Percentiles rank a stretch among this genome's conserved stretches.
phyloP scores from a whole-genome alignment of 2,113 vertebrate genomes.

The Mirounga angustirostris region DNA sequence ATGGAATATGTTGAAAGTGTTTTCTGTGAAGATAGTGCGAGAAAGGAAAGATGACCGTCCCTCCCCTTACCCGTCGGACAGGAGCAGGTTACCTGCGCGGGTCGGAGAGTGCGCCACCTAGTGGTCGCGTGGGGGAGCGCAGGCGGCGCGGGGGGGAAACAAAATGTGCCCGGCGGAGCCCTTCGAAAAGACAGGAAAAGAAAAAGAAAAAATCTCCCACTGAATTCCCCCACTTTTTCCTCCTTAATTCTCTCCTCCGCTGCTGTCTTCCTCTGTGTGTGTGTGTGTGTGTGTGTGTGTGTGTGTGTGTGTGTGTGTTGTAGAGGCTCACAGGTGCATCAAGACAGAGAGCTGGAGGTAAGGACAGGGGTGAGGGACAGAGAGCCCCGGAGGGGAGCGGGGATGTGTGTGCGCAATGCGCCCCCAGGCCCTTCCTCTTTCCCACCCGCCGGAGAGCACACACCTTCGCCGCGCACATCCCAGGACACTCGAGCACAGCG shows the following conservation, averaged over 20 bases:
- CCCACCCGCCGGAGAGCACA: not conserved
- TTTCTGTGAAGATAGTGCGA: not conserved
- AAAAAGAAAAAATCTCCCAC: too few relatives aligned
- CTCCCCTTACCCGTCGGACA: rapidly evolving
- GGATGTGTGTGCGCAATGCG: not conserved
- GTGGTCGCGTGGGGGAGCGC: not conserved
- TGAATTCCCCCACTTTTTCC: rapidly evolving
- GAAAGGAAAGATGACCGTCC: not conserved
- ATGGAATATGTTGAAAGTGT: not conserved
- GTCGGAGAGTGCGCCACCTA: not conserved
- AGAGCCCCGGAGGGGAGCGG: not conserved
- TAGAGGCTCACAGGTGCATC: too few relatives aligned
- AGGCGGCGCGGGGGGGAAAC: rapidly evolving
- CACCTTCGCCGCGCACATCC: not conserved
- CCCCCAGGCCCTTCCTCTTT: not conserved
- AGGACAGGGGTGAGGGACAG: too few relatives aligned
- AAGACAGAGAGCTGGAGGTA: not conserved
- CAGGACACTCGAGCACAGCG: rapidly evolving
- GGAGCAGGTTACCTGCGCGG: rapidly evolving
- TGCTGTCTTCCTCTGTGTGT: not conserved
- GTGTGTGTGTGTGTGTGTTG: rapidly evolving
- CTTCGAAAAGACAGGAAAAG: not conserved
- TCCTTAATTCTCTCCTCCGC: not conserved
- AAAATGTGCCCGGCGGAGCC: rapidly evolving
- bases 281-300: rapidly evolving